These are phyloP conservation scores for Sprattus sprattus DNA, from an alignment of 2,113 vertebrate species.

Conservation along the genomic window DNA sequence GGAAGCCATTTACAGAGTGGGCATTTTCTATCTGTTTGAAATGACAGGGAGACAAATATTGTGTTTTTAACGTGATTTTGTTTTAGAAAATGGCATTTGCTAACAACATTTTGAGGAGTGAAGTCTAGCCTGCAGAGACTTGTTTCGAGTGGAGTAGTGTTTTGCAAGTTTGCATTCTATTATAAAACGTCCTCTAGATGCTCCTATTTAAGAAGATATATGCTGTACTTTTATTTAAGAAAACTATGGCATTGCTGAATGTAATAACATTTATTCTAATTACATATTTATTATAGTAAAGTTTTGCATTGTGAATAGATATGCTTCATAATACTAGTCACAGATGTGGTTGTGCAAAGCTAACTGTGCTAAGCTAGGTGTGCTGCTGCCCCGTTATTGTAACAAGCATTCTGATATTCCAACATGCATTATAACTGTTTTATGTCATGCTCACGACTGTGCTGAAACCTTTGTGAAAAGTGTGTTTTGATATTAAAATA, in stretches of 20 bases:
- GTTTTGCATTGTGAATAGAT: neutral
- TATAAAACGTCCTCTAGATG: neutral
- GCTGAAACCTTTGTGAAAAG: neutral
- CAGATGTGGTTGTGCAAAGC: neutral
- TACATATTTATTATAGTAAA: conserved; percentile 33
- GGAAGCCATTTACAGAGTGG: neutral
- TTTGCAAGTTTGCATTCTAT: too few relatives aligned
- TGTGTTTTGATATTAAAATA: conserved; percentile 12
- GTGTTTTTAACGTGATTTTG: neutral
- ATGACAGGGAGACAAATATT: neutral
- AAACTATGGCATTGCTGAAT: conserved; percentile 20
- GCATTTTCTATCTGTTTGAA: neutral
- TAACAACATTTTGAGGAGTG: too few relatives aligned
- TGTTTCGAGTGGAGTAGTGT: neutral
- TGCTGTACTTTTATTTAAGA: neutral
- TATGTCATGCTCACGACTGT: neutral
- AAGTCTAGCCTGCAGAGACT: neutral
- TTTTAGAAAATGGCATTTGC: neutral
- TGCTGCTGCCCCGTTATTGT: neutral
- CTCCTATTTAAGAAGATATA: neutral
- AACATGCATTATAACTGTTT: neutral
- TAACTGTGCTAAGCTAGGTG: neutral
- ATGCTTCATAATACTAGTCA: neutral
- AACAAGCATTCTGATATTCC: neutral
- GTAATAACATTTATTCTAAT: conserved; percentile 19